phyloP scores from a whole-genome alignment of 1,140 invertebrate genomes.

The Leptonema lineaticorne region DNA sequence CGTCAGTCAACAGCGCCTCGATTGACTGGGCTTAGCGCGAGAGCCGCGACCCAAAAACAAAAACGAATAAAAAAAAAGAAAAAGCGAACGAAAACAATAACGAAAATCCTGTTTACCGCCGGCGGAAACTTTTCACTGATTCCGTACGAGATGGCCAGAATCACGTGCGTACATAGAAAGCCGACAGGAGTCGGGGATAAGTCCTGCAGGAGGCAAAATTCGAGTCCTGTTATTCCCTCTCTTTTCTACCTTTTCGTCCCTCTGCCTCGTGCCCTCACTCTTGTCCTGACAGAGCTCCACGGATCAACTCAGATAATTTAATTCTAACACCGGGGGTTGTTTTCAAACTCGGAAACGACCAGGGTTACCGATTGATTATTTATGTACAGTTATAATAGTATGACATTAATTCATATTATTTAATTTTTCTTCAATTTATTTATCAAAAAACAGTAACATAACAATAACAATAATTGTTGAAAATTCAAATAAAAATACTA shows the following conservation, averaged over 20 bases:
- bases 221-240: not conserved
- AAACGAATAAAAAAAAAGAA: no score
- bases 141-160: conserved; percentile 32
- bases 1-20: conserved; percentile 28
- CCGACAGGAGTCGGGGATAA: not conserved
- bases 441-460: no score
- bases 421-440: no score
- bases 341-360: conserved; percentile 38
- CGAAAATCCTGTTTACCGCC: conserved; percentile 39
- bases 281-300: conserved; percentile 29
- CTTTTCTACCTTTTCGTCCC: no score
- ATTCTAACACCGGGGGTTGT: conserved; percentile 42
- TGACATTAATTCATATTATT: no score
- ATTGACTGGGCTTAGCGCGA: conserved; percentile 36
- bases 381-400: no score
- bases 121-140: conserved; percentile 35
- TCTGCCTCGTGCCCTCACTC: conserved; percentile 11
- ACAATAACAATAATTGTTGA: no score
- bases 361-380: conserved; percentile 32
- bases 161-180: conserved; percentile 42
- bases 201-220: not conserved
- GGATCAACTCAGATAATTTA: conserved; percentile 43
- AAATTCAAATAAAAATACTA: no score
- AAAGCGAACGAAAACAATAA: conserved; percentile 37
- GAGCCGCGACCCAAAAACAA: conserved; percentile 27